Conservation (phyloP, 2,113 vertebrate species). For the Phyllopteryx taeniolatus region DNA sequence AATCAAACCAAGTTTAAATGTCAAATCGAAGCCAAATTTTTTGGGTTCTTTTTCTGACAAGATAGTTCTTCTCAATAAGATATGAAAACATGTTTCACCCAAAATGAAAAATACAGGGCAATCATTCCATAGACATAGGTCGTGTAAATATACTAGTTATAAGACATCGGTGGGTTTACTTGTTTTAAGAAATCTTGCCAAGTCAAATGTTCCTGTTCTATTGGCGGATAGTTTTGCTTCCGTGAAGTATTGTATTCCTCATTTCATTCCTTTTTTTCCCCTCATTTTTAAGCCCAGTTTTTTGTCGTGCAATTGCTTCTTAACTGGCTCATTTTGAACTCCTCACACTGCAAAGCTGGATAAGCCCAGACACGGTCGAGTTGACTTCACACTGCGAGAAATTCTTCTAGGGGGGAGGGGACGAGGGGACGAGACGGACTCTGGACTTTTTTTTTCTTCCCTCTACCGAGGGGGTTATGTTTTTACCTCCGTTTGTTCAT, state of each 20-base stretch:
- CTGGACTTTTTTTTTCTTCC: constrained; percentile 7
- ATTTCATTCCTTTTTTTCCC: neutral
- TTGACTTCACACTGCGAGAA: constrained; percentile 45
- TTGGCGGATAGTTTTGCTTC: neutral
- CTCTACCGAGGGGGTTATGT: neutral
- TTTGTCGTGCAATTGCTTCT: constrained; percentile 22
- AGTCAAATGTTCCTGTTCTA: neutral
- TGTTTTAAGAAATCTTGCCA: neutral
- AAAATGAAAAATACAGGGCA: too few species aligned
- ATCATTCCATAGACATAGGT: too few species aligned
- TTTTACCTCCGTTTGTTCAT: neutral
- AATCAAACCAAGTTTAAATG: too few species aligned
- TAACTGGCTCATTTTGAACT: constrained; percentile 54
- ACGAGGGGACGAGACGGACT: constrained; percentile 5
- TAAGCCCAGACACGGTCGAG: constrained; percentile 48
- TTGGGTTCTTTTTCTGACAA: too few species aligned
- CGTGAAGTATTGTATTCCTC: neutral
- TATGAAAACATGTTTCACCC: too few species aligned
- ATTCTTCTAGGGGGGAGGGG: constrained; percentile 26
- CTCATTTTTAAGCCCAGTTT: neutral
- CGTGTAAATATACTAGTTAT: too few species aligned
- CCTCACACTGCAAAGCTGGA: constrained; percentile 45
- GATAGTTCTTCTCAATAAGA: too few species aligned
- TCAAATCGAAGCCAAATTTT: too few species aligned
- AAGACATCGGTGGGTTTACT: too few species aligned